A percentile compares a stretch with the other conserved stretches of the same genome.
phyloP scores from a whole-genome alignment of 2,888 invertebrate species.

The Ischnus inquisitorius region DNA sequence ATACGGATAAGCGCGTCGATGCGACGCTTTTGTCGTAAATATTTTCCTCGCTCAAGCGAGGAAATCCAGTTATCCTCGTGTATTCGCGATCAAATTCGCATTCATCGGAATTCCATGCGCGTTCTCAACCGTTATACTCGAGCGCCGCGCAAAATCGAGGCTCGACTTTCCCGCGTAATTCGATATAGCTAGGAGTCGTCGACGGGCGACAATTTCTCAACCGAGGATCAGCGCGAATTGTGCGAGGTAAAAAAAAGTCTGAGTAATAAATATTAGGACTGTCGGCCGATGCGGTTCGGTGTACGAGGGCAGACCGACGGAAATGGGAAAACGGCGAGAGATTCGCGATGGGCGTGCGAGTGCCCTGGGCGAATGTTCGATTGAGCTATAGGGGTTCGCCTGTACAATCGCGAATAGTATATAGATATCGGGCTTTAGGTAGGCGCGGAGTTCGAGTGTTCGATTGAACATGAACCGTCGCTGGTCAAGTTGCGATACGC shows the following conservation, averaged over 20 bases:
- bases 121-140: neutral
- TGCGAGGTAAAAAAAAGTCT: neutral
- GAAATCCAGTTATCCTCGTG: neutral
- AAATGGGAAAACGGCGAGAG: constrained; percentile 49
- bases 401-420: constrained; percentile 29
- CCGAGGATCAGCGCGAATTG: neutral
- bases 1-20: neutral
- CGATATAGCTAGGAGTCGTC: neutral
- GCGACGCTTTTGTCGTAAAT: constrained; percentile 9
- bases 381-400: constrained; percentile 28
- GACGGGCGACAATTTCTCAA: constrained; percentile 20
- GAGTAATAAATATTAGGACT: constrained; percentile 58
- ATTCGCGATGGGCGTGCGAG: constrained; percentile 46
- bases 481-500: constrained; percentile 33
- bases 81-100: neutral
- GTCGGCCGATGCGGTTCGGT: constrained; percentile 34
- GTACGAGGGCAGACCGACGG: constrained; percentile 42
- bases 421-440: constrained; percentile 12
- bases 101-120: neutral
- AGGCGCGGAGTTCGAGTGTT: constrained; percentile 10
- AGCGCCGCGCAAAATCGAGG: neutral
- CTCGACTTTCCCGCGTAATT: neutral
- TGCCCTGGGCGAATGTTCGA: constrained; percentile 32
- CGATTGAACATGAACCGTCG: constrained; percentile 43
- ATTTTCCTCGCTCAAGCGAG: neutral